These are phyloP conservation scores for Ictidomys tridecemlineatus DNA, from an alignment of 2,113 vertebrate genomes.

Conservation along the genomic window DNA sequence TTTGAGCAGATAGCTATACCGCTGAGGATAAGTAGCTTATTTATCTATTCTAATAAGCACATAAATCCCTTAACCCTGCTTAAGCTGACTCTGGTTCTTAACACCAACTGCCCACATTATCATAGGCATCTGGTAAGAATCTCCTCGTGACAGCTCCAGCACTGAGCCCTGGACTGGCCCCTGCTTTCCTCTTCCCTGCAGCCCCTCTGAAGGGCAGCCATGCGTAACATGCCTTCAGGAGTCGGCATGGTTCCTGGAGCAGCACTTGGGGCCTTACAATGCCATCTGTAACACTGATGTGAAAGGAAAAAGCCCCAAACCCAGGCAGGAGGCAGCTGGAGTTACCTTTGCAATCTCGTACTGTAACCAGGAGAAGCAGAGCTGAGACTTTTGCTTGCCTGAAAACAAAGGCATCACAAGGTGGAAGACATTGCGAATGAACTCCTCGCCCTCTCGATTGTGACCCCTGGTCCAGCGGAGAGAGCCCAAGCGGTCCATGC, in stretches of 20 bases:
- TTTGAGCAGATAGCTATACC: not conserved
- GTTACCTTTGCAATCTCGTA: slow-evolving; percentile 96
- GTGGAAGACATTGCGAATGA: slow-evolving; percentile 92
- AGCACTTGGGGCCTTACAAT: not conserved
- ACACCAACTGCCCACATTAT: not conserved
- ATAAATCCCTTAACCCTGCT: slow-evolving; percentile 4
- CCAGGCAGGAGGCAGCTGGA: not conserved
- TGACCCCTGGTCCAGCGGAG: slow-evolving; percentile 88
- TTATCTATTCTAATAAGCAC: slow-evolving; percentile 40
- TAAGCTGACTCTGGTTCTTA: not conserved
- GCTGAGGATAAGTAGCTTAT: not conserved
- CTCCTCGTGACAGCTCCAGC: not conserved
- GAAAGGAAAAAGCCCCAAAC: not conserved
- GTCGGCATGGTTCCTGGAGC: not conserved
- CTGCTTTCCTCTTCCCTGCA: rapidly evolving
- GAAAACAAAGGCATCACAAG: slow-evolving; percentile 89
- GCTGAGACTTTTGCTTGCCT: slow-evolving; percentile 86
- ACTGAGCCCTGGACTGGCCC: not conserved
- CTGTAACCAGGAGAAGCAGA: slow-evolving; percentile 92
- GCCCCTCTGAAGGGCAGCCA: not conserved
- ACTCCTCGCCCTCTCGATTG: slow-evolving; percentile 93
- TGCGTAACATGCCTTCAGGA: rapidly evolving
- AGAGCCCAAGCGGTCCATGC: slow-evolving; percentile 88
- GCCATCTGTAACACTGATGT: not conserved
- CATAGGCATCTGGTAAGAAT: not conserved